A percentile compares a stretch with the other conserved stretches of the same genome.
phyloP scores from a whole-genome alignment of 2,113 vertebrate species.

The Agelaius phoeniceus region DNA sequence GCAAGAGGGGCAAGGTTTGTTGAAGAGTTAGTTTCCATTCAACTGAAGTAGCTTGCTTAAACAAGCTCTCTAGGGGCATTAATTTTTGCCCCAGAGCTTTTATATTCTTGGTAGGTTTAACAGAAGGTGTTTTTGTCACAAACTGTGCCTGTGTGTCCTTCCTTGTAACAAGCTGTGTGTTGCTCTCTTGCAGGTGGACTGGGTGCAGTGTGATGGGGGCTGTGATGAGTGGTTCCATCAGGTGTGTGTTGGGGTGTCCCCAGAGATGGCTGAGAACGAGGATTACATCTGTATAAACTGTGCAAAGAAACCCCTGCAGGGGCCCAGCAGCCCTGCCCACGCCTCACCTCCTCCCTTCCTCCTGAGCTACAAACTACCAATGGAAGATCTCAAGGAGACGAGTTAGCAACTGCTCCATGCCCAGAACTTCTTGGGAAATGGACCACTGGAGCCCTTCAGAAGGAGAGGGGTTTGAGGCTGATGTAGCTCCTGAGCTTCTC shows the following conservation, averaged over 20 bases:
- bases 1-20: not conserved
- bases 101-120: not conserved
- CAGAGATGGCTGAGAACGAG: slow-evolving; percentile 97
- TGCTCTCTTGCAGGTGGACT: slow-evolving; percentile 90
- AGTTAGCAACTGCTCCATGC: slow-evolving; percentile 81
- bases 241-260: slow-evolving; percentile 94
- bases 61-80: not conserved
- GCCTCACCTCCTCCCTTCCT: slow-evolving; percentile 75
- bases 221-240: slow-evolving; percentile 99
- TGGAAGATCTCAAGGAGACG: slow-evolving; percentile 84
- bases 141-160: not conserved
- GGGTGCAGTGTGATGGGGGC: slow-evolving; percentile 98
- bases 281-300: slow-evolving; percentile 98
- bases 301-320: slow-evolving; percentile 81
- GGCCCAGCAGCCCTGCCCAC: slow-evolving; percentile 74
- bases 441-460: slow-evolving; percentile 64
- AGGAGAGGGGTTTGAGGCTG: slow-evolving; percentile 65
- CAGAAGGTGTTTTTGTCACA: not conserved
- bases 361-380: slow-evolving; percentile 77
- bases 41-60: not conserved
- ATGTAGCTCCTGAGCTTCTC: slow-evolving; percentile 60
- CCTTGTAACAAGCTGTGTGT: not conserved
- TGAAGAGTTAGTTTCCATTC: not conserved
- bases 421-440: slow-evolving; percentile 61
- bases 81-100: not conserved